Percentiles rank a stretch among this genome's conserved stretches.
phyloP scores from a whole-genome alignment of 2,797 vertebrate genomes.

The Harpagifer antarcticus region DNA sequence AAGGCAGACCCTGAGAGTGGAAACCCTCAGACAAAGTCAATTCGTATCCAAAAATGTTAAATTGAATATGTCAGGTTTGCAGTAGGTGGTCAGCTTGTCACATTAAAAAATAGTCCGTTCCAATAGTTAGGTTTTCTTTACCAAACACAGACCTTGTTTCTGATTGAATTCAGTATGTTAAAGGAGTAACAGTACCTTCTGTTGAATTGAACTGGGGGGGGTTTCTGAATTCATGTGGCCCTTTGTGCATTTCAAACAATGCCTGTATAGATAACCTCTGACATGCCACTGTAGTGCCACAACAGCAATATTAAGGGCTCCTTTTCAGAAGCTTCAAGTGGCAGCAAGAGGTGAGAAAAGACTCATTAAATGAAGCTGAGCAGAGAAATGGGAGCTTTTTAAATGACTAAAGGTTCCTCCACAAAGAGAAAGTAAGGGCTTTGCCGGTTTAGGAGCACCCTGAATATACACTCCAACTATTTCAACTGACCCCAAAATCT shows the following conservation, averaged over 20 bases:
- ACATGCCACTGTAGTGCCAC: constrained; percentile 52
- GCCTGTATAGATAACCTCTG: constrained; percentile 75
- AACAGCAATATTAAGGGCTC: constrained; percentile 40
- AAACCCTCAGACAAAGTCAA: constrained; percentile 73
- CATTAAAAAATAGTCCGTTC: constrained; percentile 62
- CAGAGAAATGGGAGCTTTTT: constrained; percentile 29
- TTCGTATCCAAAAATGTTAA: constrained; percentile 68
- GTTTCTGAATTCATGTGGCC: constrained; percentile 35
- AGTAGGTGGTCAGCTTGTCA: constrained; percentile 76
- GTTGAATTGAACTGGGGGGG: constrained; percentile 23
- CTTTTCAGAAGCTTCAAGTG: constrained; percentile 52
- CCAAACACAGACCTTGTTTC: constrained; percentile 39
- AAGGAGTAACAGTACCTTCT: constrained; percentile 18
- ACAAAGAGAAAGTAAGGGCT: not conserved
- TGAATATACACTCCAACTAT: constrained; percentile 18
- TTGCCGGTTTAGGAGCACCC: not conserved
- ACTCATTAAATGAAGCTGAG: constrained; percentile 63
- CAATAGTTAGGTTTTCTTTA: constrained; percentile 52
- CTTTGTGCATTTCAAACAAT: constrained; percentile 77
- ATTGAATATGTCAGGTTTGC: constrained; percentile 71
- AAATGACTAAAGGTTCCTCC: not conserved
- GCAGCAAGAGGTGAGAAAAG: constrained; percentile 54
- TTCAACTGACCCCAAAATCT: not conserved
- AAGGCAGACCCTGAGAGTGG: constrained; percentile 50
- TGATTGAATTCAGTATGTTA: constrained; percentile 58